Conservation (phyloP, 2,113 vertebrate species). For the Dicrurus megarhynchus region DNA sequence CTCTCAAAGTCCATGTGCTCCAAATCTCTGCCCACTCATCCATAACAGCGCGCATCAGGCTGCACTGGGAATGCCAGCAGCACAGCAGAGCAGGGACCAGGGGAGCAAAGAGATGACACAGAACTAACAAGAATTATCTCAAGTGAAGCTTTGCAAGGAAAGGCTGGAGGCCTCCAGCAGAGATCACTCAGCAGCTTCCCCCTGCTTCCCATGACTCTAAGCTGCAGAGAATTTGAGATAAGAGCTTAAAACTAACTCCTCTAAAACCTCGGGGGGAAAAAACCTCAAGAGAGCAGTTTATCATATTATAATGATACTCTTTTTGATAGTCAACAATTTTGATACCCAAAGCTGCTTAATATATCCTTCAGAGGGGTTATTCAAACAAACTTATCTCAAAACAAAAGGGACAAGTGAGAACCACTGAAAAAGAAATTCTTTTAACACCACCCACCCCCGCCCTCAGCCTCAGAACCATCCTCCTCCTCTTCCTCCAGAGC, state of each 20-base stretch:
- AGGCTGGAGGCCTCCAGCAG: not conserved
- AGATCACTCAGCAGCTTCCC: not conserved
- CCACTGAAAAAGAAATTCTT: not conserved
- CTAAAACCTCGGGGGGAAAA: not conserved
- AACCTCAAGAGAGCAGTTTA: not conserved
- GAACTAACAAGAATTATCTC: not conserved
- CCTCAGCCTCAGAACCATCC: not conserved
- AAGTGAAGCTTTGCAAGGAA: not conserved
- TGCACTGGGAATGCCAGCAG: not conserved
- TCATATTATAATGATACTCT: not conserved
- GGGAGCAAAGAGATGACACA: not conserved
- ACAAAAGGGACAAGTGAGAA: not conserved
- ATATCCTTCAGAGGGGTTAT: not conserved
- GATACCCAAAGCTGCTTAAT: not conserved
- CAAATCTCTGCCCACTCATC: not conserved
- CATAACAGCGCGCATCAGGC: rapidly evolving
- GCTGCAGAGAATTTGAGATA: not conserved
- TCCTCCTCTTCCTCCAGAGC: not conserved
- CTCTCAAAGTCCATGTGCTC: not conserved
- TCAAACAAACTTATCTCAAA: not conserved
- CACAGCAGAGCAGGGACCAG: not conserved
- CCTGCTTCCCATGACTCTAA: not conserved
- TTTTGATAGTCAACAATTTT: not conserved
- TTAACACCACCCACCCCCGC: not conserved
- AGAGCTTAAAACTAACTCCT: not conserved